Conservation (phyloP, 2,113 vertebrate species). For the Petrocephalus zakoni region DNA sequence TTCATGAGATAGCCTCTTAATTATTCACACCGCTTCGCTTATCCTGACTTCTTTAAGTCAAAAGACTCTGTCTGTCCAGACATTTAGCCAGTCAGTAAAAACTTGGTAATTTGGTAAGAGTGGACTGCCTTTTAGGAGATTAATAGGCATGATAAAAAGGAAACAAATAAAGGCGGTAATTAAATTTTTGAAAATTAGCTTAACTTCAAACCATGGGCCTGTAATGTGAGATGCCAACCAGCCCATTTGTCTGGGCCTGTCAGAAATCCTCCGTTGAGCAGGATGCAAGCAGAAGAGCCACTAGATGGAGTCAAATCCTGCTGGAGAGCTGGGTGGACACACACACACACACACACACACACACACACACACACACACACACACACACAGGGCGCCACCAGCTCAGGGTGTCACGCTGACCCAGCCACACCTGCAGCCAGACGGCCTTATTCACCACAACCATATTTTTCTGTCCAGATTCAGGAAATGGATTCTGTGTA, state of each 20-base stretch:
- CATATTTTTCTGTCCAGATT: neutral
- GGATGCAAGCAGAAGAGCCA: constrained; percentile 50
- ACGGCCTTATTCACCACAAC: neutral
- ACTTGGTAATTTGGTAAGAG: neutral
- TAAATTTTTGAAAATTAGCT: neutral
- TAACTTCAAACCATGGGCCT: neutral
- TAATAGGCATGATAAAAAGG: neutral
- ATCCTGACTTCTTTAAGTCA: constrained; percentile 34
- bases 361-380: constrained; percentile 10
- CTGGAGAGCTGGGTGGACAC: constrained; percentile 50
- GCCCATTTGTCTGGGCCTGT: constrained; percentile 13
- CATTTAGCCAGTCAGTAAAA: constrained; percentile 5
- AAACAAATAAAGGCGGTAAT: neutral
- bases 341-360: neutral
- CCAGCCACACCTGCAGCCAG: neutral
- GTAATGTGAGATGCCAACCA: neutral
- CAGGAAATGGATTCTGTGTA: neutral
- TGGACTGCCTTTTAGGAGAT: neutral
- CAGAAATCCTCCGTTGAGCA: constrained; percentile 7
- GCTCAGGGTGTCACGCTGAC: neutral
- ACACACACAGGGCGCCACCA: neutral
- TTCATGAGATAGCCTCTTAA: constrained; percentile 56
- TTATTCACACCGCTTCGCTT: constrained; percentile 49
- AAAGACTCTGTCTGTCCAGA: constrained; percentile 18
- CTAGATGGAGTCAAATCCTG: constrained; percentile 73